Percentiles rank a stretch among this genome's conserved stretches.
These are phyloP conservation scores for Pelvicachromis taeniatus DNA, from an alignment of 2,113 vertebrate species.

Conservation along the genomic window DNA sequence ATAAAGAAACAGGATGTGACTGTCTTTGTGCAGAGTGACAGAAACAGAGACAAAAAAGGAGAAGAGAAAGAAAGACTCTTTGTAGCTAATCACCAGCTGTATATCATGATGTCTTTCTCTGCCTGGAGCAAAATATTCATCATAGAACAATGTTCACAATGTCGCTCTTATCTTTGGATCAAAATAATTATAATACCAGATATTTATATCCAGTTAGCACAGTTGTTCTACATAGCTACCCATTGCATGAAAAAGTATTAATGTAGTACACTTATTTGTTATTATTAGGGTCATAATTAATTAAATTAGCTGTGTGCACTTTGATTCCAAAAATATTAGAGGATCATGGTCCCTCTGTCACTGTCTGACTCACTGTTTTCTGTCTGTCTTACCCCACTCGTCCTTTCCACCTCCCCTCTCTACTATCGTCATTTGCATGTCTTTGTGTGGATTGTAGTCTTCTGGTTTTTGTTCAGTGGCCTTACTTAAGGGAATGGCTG, in stretches of 20 bases:
- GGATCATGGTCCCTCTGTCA: background rate
- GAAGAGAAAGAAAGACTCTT: background rate
- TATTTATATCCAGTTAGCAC: background rate
- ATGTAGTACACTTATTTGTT: background rate
- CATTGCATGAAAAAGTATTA: background rate
- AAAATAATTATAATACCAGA: background rate
- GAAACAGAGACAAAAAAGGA: background rate
- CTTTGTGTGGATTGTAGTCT: background rate
- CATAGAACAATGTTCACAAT: background rate
- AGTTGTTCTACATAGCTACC: background rate
- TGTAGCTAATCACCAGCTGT: background rate
- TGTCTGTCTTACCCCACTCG: background rate
- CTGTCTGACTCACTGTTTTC: background rate
- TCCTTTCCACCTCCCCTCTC: background rate
- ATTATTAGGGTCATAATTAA: too few species aligned
- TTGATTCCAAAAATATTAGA: background rate
- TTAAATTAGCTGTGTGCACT: background rate
- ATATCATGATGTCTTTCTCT: background rate
- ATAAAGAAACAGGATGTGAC: background rate
- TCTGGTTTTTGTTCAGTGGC: background rate
- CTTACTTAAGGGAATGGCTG: background rate
- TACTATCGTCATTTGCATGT: background rate
- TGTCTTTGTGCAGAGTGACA: background rate
- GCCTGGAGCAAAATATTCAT: background rate
- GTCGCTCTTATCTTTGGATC: background rate